A percentile compares a stretch with the other conserved stretches of the same genome.
Conservation (phyloP, 2,888 invertebrate species). For the Athalia rosae region DNA sequence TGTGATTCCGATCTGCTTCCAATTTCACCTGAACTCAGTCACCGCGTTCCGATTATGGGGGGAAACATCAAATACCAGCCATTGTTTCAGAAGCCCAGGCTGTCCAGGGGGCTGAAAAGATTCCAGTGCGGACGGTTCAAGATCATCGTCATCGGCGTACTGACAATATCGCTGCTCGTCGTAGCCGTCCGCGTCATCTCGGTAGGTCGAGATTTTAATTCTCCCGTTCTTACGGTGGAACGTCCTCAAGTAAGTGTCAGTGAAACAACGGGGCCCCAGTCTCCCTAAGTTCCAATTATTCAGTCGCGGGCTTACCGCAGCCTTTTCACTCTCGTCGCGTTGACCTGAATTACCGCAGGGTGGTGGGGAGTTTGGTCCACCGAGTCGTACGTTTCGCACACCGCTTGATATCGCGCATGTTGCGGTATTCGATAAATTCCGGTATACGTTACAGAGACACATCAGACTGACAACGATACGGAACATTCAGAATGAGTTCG, state of each 20-base stretch:
- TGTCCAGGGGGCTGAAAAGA: not conserved
- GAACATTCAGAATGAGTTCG: conserved; percentile 46
- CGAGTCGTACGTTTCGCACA: no score
- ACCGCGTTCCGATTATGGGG: not conserved
- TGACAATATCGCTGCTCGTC: not conserved
- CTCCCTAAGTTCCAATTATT: no score
- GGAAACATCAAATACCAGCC: conserved; percentile 13
- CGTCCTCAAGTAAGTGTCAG: no score
- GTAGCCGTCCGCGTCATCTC: no score
- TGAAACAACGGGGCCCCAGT: no score
- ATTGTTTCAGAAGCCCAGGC: conserved; percentile 15
- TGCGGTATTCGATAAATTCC: not conserved
- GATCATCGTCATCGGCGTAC: not conserved
- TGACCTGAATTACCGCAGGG: no score
- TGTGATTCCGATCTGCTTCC: not conserved
- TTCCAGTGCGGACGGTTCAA: not conserved
- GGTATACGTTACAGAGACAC: conserved; percentile 21
- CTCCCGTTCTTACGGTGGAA: no score
- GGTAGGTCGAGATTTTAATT: no score
- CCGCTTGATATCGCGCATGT: not conserved
- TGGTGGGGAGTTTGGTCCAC: no score
- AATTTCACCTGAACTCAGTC: not conserved
- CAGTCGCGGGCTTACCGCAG: no score
- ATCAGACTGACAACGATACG: conserved; percentile 47
- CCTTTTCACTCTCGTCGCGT: no score